Conservation (phyloP, 2,113 vertebrate genomes). For the Festucalex cinctus region DNA sequence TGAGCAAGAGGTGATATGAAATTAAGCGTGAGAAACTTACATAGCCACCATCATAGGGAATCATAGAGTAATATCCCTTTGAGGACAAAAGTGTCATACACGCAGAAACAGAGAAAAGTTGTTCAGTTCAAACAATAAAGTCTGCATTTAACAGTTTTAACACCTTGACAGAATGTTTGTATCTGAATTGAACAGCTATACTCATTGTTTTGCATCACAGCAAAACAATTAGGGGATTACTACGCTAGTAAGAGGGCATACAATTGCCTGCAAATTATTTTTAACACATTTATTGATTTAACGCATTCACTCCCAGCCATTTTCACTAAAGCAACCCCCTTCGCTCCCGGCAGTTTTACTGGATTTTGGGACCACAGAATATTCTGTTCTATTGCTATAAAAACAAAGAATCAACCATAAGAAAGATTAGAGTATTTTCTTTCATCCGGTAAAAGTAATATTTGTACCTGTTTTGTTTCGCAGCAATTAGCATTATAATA, state of each 20-base stretch:
- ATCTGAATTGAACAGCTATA: not conserved
- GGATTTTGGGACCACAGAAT: too few relatives aligned
- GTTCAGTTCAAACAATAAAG: constrained; percentile 61
- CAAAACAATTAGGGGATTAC: not conserved
- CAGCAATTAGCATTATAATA: too few relatives aligned
- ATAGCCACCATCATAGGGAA: constrained; percentile 89
- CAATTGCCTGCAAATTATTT: not conserved
- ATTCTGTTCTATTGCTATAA: too few relatives aligned
- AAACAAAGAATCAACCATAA: too few relatives aligned
- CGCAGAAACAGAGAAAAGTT: constrained; percentile 51
- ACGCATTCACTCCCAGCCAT: too few relatives aligned
- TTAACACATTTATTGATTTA: not conserved
- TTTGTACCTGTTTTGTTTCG: too few relatives aligned
- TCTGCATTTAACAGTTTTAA: not conserved
- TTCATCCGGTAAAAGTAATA: too few relatives aligned
- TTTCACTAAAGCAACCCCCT: too few relatives aligned
- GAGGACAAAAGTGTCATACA: constrained; percentile 72
- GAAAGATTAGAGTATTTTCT: too few relatives aligned
- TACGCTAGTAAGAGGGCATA: not conserved
- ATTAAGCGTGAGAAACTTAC: constrained; percentile 81
- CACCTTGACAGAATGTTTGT: not conserved
- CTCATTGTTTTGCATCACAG: not conserved
- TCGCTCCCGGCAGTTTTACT: too few relatives aligned
- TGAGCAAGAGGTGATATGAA: constrained; percentile 11
- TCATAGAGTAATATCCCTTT: constrained; percentile 92